Evolutionary conservation across 2,113 vertebrate species (phyloP).

Genomic region (Origma solitaria): DNA sequence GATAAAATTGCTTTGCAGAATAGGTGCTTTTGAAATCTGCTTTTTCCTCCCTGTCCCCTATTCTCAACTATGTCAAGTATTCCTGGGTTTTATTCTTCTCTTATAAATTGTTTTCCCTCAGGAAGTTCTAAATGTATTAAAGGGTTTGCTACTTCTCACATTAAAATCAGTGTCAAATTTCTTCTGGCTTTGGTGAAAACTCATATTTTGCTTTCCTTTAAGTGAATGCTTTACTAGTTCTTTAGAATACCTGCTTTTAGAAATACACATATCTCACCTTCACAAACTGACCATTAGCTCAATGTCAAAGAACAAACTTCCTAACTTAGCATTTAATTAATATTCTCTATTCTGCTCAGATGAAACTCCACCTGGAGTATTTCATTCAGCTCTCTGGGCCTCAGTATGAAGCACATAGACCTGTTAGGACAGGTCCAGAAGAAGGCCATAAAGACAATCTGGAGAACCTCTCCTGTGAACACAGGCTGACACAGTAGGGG

Average conservation of each 20-base stretch:
- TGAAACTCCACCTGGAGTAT: not conserved
- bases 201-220: not conserved
- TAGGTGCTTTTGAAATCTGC: not conserved
- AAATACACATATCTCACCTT: not conserved
- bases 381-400: not conserved
- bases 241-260: not conserved
- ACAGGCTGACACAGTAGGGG: accelerated
- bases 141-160: not conserved
- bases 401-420: not conserved
- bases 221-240: not conserved
- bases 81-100: not conserved
- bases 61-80: not conserved
- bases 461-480: not conserved
- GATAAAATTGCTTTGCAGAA: not conserved
- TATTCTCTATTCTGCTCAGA: not conserved
- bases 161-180: not conserved
- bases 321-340: not conserved
- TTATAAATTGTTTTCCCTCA: not conserved
- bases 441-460: not conserved
- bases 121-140: not conserved
- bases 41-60: accelerated
- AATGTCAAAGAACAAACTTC: not conserved
- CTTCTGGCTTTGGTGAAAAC: not conserved
- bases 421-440: not conserved
- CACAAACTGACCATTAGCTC: not conserved